Conservation (phyloP, 2,888 invertebrate species). For the Anoncus sp. region DNA sequence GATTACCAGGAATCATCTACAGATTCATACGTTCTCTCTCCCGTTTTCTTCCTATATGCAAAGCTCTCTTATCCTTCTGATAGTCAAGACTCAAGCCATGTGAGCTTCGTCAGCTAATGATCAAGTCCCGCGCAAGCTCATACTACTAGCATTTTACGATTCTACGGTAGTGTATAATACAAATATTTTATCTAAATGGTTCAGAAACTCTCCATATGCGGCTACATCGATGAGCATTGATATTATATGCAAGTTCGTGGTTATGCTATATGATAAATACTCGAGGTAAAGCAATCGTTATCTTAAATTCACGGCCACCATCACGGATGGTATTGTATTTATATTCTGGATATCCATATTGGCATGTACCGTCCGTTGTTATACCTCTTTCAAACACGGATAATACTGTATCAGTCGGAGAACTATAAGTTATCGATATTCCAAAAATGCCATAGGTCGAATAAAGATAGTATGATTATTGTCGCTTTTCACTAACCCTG, state of each 20-base stretch:
- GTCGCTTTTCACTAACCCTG: too few relatives aligned
- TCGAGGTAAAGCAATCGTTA: too few relatives aligned
- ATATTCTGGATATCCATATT: background rate
- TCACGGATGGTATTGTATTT: background rate
- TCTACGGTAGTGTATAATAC: background rate
- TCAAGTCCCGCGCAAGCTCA: conserved; percentile 37
- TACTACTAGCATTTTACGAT: conserved; percentile 5
- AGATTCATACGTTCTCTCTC: conserved; percentile 28
- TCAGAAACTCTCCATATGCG: too few relatives aligned
- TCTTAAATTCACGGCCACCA: background rate
- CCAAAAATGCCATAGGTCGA: too few relatives aligned
- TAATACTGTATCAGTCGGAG: too few relatives aligned
- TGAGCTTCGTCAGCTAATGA: conserved; percentile 66
- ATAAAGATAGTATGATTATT: too few relatives aligned
- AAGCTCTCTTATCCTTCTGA: conserved; percentile 54
- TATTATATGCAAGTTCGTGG: too few relatives aligned
- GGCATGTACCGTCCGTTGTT: too few relatives aligned
- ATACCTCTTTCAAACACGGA: too few relatives aligned
- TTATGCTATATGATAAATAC: too few relatives aligned
- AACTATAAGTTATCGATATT: too few relatives aligned
- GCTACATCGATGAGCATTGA: too few relatives aligned
- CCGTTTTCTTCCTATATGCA: conserved; percentile 27
- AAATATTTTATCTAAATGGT: background rate
- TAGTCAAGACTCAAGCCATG: conserved; percentile 39
- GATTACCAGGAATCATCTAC: conserved; percentile 34